These are phyloP conservation scores for Epinotia demarniana DNA, from an alignment of 2,888 invertebrate genomes.

Conservation along the genomic window DNA sequence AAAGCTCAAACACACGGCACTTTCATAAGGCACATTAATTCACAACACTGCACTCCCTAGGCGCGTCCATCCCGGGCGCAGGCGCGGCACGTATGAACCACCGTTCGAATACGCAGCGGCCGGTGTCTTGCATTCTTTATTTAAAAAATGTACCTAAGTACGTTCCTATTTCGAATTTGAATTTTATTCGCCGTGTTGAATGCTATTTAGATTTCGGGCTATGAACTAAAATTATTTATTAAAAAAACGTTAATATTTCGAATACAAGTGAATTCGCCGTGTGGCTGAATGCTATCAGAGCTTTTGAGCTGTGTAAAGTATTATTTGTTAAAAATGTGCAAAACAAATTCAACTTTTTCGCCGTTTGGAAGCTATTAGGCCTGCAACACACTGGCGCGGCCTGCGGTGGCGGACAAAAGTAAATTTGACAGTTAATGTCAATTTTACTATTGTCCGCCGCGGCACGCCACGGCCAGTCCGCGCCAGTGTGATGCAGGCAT, in stretches of 20 bases:
- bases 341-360: neutral
- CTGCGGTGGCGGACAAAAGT: too few species aligned
- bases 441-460: too few species aligned
- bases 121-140: neutral
- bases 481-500: too few species aligned
- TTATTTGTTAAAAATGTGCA: neutral
- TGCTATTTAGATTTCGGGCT: neutral
- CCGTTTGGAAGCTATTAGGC: neutral
- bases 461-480: too few species aligned
- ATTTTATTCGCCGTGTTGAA: constrained; percentile 1
- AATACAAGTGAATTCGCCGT: neutral
- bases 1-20: constrained; percentile 30
- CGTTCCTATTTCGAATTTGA: neutral
- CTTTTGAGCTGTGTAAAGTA: neutral
- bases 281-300: neutral
- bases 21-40: constrained; percentile 21
- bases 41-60: constrained; percentile 9
- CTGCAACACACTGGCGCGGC: too few species aligned
- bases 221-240: neutral
- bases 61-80: constrained; percentile 9
- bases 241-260: neutral
- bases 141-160: neutral
- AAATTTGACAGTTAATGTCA: too few species aligned
- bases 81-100: constrained; percentile 18
- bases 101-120: constrained; percentile 6